These are phyloP conservation scores for Artemia sinica DNA, from an alignment of 2,888 invertebrate species.

Conservation along the genomic window DNA sequence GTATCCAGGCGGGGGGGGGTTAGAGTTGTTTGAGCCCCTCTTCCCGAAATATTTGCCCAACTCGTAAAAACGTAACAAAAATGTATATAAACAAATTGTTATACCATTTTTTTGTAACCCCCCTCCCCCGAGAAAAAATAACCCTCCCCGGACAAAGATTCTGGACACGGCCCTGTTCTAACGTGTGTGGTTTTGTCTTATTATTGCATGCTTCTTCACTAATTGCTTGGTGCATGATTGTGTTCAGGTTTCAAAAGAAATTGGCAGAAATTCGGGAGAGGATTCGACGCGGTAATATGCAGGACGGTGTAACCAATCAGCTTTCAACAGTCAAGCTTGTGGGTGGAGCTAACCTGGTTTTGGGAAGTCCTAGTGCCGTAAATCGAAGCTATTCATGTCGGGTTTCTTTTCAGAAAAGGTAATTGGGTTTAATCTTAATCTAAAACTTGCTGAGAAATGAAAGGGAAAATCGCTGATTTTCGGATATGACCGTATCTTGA, in stretches of 20 bases:
- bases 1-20: no score
- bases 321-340: not conserved
- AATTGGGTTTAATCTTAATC: not conserved
- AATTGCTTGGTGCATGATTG: conserved; percentile 12
- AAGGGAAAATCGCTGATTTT: no score
- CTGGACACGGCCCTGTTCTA: not conserved
- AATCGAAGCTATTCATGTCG: conserved; percentile 4
- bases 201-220: conserved; percentile 8
- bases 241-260: conserved; percentile 66
- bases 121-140: not conserved
- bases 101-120: not conserved
- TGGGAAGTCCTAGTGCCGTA: conserved; percentile 1
- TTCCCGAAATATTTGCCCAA: no score
- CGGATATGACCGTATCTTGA: no score
- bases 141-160: not conserved
- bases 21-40: no score
- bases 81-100: no score
- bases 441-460: no score
- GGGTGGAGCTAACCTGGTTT: conserved; percentile 1
- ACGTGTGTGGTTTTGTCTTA: not conserved
- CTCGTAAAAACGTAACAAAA: no score
- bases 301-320: not conserved
- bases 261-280: conserved; percentile 70
- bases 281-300: conserved; percentile 46
- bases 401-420: conserved; percentile 5